Percentiles rank a stretch among this genome's conserved stretches.
Conservation (phyloP, 2,888 invertebrate species). For the Drosophila nigricruria region DNA sequence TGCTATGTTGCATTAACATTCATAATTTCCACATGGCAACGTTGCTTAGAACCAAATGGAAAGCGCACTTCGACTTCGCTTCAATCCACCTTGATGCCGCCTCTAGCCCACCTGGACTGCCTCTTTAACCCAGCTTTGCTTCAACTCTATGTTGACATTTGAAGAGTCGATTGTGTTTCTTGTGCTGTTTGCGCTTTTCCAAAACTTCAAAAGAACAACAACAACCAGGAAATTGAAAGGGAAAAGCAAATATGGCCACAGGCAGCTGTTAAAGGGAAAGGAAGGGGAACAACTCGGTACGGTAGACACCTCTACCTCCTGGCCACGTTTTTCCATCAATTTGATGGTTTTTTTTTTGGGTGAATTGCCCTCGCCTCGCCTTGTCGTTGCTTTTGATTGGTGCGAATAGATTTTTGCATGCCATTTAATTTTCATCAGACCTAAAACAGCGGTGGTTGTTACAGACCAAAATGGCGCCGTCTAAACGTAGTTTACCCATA, state of each 20-base stretch:
- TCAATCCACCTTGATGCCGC: background rate
- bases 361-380: slow-evolving; percentile 11
- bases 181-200: slow-evolving; percentile 29
- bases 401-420: slow-evolving; percentile 68
- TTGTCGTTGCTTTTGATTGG: slow-evolving; percentile 62
- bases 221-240: slow-evolving; percentile 81
- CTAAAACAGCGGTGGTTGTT: slow-evolving; percentile 58
- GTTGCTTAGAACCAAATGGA: slow-evolving; percentile 38
- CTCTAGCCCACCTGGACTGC: background rate
- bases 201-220: slow-evolving; percentile 41
- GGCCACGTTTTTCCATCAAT: slow-evolving; percentile 32
- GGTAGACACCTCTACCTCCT: slow-evolving; percentile 36
- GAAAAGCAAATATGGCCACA: slow-evolving; percentile 76
- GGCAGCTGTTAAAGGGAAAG: slow-evolving; percentile 23
- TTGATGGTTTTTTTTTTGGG: slow-evolving; percentile 13
- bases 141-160: slow-evolving; percentile 54
- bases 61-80: slow-evolving; percentile 15
- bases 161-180: slow-evolving; percentile 43
- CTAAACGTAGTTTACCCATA: slow-evolving; percentile 45
- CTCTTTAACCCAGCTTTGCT: background rate
- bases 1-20: slow-evolving; percentile 69
- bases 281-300: background rate
- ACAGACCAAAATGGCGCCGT: slow-evolving; percentile 62
- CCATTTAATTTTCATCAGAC: slow-evolving; percentile 58
- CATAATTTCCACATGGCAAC: slow-evolving; percentile 77